phyloP scores from a whole-genome alignment of 2,797 vertebrate genomes.

The Podarcis siculus region DNA sequence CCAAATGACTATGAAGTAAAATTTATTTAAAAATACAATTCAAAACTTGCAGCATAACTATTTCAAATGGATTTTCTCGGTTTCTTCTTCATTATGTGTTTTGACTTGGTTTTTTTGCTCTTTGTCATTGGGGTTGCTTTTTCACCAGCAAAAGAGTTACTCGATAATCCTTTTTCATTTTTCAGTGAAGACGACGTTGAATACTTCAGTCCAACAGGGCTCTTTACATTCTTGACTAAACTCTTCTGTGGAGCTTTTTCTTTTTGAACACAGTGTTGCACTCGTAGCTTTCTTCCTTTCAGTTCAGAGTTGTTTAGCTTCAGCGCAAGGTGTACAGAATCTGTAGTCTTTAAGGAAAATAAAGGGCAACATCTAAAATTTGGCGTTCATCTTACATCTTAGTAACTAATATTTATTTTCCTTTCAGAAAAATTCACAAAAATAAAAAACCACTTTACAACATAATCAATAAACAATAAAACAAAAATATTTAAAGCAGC shows the following conservation, averaged over 20 bases:
- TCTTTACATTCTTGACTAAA: constrained; percentile 37
- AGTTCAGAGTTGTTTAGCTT: constrained; percentile 77
- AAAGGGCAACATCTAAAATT: fast-evolving
- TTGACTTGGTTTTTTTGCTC: constrained; percentile 63
- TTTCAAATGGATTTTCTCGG: constrained; percentile 53
- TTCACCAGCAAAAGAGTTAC: constrained; percentile 72
- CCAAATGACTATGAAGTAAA: background rate
- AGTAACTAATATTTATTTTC: background rate
- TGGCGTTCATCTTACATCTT: background rate
- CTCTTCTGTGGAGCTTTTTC: constrained; percentile 61
- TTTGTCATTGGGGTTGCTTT: constrained; percentile 64
- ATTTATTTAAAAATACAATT: constrained; percentile 44
- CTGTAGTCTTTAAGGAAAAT: constrained; percentile 68
- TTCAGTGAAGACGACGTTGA: constrained; percentile 36
- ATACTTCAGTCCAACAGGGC: constrained; percentile 45
- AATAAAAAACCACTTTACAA: background rate
- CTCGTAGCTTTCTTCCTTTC: constrained; percentile 79
- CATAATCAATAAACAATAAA: background rate
- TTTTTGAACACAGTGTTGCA: constrained; percentile 70
- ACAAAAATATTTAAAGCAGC: background rate
- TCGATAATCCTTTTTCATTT: constrained; percentile 24
- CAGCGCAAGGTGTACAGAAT: constrained; percentile 81
- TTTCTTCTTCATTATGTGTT: constrained; percentile 61
- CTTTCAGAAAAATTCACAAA: background rate
- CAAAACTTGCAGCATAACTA: background rate